phyloP scores from a whole-genome alignment of 2,113 vertebrate species.

The Cisticola juncidis region DNA sequence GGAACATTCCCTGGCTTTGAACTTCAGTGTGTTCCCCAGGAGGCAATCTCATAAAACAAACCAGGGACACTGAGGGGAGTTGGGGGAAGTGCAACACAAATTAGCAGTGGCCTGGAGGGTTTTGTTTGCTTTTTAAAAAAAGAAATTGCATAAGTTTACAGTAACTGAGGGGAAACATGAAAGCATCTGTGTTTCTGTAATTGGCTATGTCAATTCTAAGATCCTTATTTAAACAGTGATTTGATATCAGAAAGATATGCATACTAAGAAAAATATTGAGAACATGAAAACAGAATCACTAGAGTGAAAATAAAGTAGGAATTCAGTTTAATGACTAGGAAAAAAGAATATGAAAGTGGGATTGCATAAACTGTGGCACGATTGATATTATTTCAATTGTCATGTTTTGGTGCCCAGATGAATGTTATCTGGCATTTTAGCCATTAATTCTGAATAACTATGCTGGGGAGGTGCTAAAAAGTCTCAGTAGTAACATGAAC shows the following conservation, averaged over 20 bases:
- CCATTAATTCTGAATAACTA: neutral
- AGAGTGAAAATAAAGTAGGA: neutral
- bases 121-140: conserved; percentile 15
- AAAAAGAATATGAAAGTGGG: neutral
- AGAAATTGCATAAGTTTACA: neutral
- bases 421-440: neutral
- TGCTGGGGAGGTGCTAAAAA: neutral
- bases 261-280: neutral
- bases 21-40: neutral
- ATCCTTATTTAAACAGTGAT: neutral
- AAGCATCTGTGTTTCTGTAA: neutral
- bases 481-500: neutral
- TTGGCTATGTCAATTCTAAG: neutral
- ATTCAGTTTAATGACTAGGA: neutral
- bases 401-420: neutral
- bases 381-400: neutral
- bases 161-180: neutral
- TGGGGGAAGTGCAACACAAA: neutral
- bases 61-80: neutral
- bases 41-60: conserved; percentile 29
- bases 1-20: conserved; percentile 48
- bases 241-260: neutral
- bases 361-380: neutral
- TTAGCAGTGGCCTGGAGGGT: neutral
- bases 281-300: neutral